Base-by-base conservation (phyloP, 2,113 vertebrate species). In the Malurus cyaneus region DNA sequence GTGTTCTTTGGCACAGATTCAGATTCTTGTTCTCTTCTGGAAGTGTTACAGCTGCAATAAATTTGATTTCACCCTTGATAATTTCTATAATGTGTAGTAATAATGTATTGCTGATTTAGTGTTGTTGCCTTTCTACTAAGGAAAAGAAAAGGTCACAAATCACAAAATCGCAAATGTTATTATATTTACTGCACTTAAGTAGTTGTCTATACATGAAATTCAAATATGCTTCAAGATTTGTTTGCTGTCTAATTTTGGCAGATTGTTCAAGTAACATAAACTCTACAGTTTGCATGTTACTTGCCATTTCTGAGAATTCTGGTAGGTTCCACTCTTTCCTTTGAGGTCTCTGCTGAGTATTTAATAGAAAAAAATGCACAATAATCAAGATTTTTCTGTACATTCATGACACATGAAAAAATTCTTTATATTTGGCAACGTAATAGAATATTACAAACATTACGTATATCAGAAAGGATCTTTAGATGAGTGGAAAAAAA, bases 51-150 rank as follows among this genome's bases (percentile, higher is more conserved):
- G 74, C 57, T 89, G 93, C 87, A 95, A 71, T 89, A 96, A 90
- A 93, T 95, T 93, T 91, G 70, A 96, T 93, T 97, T 95, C 32
- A 88, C 95, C 88, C 86, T 88, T 95, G 96, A 88, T 93, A 95
- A 86, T 91, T 93, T 94, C 79, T 93, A 73, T 96, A 93, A 62
- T 81, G 12, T 81, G 20, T 65, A 92, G 79, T 61, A 96, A 80
- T 69, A 74, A 93, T 53, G 36, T 91, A 92, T 80, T 92, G 67
- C 57, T 94, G 82, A 64, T 96, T 71, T 95, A 78, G 36, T 39
- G 76, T 52, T 89, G 91, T 82, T 94, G 29, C 61, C 53, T 89
- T 62, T 91, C 64, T 92, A 26, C 34, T 80, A 52, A 66, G 39
- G 18, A 31, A 79, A 93, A 77, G 76, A 77, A 89, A 85, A 42